Evolutionary conservation across 2,797 vertebrate species (phyloP).

Genomic region (Petrocephalus schoutedeni): DNA sequence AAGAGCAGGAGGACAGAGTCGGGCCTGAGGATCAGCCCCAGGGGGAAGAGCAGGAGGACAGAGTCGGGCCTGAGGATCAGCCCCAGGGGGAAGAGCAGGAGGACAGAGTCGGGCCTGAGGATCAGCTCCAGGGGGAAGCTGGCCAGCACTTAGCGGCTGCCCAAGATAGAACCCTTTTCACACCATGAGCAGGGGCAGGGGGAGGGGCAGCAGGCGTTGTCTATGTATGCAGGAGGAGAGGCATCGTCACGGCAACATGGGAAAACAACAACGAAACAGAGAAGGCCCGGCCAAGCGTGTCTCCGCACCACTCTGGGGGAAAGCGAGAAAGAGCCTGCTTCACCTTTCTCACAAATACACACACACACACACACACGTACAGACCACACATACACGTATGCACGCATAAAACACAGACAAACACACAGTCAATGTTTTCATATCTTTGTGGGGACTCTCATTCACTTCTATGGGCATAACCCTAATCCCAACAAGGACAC

Average conservation of each 20-base stretch:
- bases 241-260: constrained; percentile 82
- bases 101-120: background rate
- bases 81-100: no score
- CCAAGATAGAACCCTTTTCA: background rate
- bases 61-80: no score
- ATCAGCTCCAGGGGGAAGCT: background rate
- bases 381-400: background rate
- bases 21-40: no score
- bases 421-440: background rate
- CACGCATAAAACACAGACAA: constrained; percentile 13
- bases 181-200: constrained; percentile 32
- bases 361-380: background rate
- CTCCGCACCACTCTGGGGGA: constrained; percentile 50
- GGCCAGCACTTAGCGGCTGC: background rate
- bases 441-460: background rate
- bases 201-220: background rate
- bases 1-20: no score
- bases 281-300: constrained; percentile 74
- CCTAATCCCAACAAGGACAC: background rate
- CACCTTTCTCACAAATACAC: constrained; percentile 22
- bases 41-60: no score
- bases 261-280: constrained; percentile 83
- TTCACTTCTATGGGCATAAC: background rate
- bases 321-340: constrained; percentile 60
- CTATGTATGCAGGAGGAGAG: background rate